Percentiles rank a stretch among this genome's conserved stretches.
Conservation (phyloP, 2,113 vertebrate genomes). For the Noctilio leporinus region DNA sequence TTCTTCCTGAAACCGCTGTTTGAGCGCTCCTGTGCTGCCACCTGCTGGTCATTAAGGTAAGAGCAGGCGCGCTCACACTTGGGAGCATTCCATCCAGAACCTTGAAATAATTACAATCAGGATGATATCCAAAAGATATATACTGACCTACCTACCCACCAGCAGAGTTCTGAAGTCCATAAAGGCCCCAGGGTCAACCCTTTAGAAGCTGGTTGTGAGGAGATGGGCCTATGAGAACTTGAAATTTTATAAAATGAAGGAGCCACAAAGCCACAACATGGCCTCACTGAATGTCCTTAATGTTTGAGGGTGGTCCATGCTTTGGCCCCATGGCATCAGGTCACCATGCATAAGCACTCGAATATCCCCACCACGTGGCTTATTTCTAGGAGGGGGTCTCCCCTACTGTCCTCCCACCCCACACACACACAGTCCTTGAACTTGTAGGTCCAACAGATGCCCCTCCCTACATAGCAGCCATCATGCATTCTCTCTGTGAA, state of each 20-base stretch:
- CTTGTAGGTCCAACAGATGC: neutral
- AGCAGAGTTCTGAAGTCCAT: neutral
- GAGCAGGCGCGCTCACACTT: neutral
- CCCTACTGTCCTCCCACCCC: too few relatives aligned
- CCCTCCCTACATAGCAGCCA: neutral
- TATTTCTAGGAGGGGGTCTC: neutral
- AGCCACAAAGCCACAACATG: too few relatives aligned
- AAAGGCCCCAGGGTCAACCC: neutral
- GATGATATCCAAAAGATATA: neutral
- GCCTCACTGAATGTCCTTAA: neutral
- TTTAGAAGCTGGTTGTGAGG: neutral
- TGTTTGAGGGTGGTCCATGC: neutral
- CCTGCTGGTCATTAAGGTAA: conserved; percentile 17
- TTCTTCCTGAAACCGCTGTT: accelerated
- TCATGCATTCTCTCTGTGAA: neutral
- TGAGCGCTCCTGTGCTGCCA: conserved; percentile 39
- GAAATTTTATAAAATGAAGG: neutral
- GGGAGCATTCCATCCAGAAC: neutral
- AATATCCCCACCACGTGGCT: neutral
- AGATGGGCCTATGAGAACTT: neutral
- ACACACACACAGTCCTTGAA: too few relatives aligned
- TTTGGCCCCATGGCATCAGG: neutral
- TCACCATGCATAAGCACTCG: neutral
- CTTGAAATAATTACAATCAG: neutral
- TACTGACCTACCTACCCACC: neutral